A percentile compares a stretch with the other conserved stretches of the same genome.
These are phyloP conservation scores for Scartelaos histophorus DNA, from an alignment of 2,113 vertebrate species.

Conservation along the genomic window DNA sequence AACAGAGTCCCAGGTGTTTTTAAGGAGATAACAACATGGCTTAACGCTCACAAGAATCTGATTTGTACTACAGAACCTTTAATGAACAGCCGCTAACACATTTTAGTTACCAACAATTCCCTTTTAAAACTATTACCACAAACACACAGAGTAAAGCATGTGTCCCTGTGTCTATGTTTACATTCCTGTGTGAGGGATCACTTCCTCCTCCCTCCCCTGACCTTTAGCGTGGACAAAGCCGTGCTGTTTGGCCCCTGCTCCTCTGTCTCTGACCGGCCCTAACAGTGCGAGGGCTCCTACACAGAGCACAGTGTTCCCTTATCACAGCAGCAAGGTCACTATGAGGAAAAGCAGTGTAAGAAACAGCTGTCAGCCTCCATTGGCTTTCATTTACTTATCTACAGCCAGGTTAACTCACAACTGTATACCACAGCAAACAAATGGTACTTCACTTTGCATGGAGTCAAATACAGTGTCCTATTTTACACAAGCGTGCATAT, in stretches of 20 bases:
- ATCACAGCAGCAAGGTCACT: slow-evolving; percentile 67
- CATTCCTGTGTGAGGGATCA: slow-evolving; percentile 26
- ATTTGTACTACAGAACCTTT: too few species aligned
- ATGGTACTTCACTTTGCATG: slow-evolving; percentile 52
- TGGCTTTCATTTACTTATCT: not conserved
- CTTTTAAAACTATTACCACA: not conserved
- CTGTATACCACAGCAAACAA: not conserved
- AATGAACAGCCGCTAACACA: too few species aligned
- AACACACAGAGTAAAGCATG: not conserved
- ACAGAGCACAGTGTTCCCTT: slow-evolving; percentile 59
- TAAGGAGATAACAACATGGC: too few species aligned
- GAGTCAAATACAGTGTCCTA: slow-evolving; percentile 59
- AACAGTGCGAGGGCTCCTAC: slow-evolving; percentile 26
- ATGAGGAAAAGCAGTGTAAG: slow-evolving; percentile 46
- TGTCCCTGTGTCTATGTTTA: slow-evolving; percentile 41
- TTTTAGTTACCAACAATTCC: too few species aligned
- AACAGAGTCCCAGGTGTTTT: too few species aligned
- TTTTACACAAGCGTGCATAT: slow-evolving; percentile 30
- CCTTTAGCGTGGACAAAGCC: slow-evolving; percentile 54
- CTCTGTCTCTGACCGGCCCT: slow-evolving; percentile 11
- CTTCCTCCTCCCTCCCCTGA: slow-evolving; percentile 31
- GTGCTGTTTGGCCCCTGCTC: slow-evolving; percentile 46
- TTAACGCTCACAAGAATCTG: too few species aligned
- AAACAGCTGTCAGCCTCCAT: slow-evolving; percentile 25
- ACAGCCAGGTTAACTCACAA: not conserved